Evolutionary conservation across 92 coral and sea anemone genomes (phyloP), one percentile per base, ranked within the genome.

Genomic region (Plumapathes pennacea): DNA sequence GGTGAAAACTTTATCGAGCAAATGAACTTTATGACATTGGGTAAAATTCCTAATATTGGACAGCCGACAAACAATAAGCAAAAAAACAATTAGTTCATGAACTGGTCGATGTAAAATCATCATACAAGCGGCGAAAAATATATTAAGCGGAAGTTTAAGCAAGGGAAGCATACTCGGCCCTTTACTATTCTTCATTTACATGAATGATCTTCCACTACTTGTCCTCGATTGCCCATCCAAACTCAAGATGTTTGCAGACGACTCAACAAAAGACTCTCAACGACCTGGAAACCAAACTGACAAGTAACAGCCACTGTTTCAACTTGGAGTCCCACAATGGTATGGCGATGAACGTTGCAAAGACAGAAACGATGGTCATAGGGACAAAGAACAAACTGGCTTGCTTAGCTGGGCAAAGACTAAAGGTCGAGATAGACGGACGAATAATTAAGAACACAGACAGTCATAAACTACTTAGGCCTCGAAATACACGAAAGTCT

Each of bases 171-270:
- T 34, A 8, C 40, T 34, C 9, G 40, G 40, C 8, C 40, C 40
- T n/a, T n/a, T 34, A 8, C 40, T 34, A 8, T 34, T 34, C n/a
- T 8, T 34, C 40, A 34, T n/a, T 8, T 34, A 8, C n/a, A 34
- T 34, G 40, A 34, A 34, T 34, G 62, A 54, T 7, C 38, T 54
- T 33, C 38, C 62, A 33, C 24, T 54, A 13, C 17, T 33, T 33
- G 38, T 54, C 24, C n/a, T n/a, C n/a, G 42, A 54, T 54, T 43
- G 25, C n/a, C 45, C 62, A 0, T 24, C 34, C 29, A 54, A 54
- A 54, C 38, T 54, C 34, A 54, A 54, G 46, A 54, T 17, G 62
- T 34, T 54, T 38, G 62, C 29, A 5, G 62, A 54, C 31, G 62
- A 5, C 14, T 54, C 62, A 36, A 4, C 46, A 34, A 17, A n/a